Evolutionary conservation across 2,113 vertebrate genomes (phyloP).

Genomic region (Notechis scutatus): DNA sequence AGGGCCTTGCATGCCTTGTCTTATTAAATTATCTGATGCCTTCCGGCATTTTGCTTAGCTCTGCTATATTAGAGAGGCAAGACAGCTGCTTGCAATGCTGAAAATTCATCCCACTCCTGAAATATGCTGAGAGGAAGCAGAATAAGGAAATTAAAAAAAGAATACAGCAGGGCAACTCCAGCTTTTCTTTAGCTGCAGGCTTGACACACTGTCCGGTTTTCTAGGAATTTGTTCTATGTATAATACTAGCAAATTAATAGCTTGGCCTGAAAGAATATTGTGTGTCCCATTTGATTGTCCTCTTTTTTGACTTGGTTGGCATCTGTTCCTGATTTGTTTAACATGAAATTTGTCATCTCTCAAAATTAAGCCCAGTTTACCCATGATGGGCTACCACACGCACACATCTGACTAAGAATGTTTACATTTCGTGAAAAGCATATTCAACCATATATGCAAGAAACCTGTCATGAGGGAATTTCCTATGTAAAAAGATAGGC

Average conservation of each 20-base stretch:
- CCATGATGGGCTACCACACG: background rate
- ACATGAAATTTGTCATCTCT: background rate
- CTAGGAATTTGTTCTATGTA: background rate
- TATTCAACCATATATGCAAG: background rate
- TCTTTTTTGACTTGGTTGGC: background rate
- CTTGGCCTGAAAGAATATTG: background rate
- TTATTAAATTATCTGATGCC: constrained; percentile 56
- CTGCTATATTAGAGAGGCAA: constrained; percentile 15
- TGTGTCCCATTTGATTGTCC: background rate
- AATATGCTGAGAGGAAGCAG: constrained; percentile 24
- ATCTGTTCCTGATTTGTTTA: background rate
- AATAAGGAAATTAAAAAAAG: background rate
- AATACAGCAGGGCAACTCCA: background rate
- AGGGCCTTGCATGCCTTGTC: constrained; percentile 11
- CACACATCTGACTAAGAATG: background rate
- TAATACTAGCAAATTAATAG: background rate
- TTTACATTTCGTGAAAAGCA: background rate
- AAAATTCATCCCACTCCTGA: background rate
- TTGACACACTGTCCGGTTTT: background rate
- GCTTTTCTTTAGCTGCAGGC: background rate
- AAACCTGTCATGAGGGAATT: background rate
- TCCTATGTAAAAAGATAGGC: background rate
- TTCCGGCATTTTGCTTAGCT: constrained; percentile 50
- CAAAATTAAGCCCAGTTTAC: background rate
- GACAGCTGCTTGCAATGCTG: constrained; percentile 48